Percentiles rank a stretch among this genome's conserved stretches.
phyloP scores from a whole-genome alignment of 2,888 invertebrate genomes.

The Mantis religiosa region DNA sequence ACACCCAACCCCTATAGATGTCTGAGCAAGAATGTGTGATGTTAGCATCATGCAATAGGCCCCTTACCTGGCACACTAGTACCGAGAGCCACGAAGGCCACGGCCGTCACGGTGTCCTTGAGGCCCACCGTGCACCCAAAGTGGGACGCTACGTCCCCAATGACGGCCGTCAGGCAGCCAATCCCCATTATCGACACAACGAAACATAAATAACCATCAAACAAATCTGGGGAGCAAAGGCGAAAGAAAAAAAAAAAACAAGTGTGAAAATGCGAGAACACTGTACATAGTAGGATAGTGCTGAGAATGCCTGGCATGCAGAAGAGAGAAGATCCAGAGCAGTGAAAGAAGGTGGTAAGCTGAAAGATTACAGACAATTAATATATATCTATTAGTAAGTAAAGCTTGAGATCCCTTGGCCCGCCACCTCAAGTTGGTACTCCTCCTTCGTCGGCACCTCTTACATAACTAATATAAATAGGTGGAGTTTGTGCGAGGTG shows the following conservation, averaged over 20 bases:
- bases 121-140: constrained; percentile 61
- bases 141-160: constrained; percentile 57
- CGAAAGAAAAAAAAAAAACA: background rate
- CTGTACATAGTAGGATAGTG: background rate
- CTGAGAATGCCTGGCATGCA: background rate
- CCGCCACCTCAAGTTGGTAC: background rate
- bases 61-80: constrained; percentile 55
- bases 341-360: background rate
- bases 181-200: constrained; percentile 51
- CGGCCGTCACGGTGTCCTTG: constrained; percentile 58
- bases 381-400: background rate
- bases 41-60: background rate
- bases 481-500: too few relatives aligned
- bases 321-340: background rate
- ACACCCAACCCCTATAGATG: constrained; percentile 89
- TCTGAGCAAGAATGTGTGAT: constrained; percentile 45
- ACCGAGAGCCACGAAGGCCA: constrained; percentile 59
- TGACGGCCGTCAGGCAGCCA: constrained; percentile 55
- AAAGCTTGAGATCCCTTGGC: background rate
- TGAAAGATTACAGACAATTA: background rate
- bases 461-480: background rate
- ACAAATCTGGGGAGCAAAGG: constrained; percentile 27
- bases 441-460: background rate
- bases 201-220: constrained; percentile 32
- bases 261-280: background rate